These are phyloP conservation scores for Pollenia labialis DNA, from an alignment of 2,888 invertebrate species.

Conservation along the genomic window DNA sequence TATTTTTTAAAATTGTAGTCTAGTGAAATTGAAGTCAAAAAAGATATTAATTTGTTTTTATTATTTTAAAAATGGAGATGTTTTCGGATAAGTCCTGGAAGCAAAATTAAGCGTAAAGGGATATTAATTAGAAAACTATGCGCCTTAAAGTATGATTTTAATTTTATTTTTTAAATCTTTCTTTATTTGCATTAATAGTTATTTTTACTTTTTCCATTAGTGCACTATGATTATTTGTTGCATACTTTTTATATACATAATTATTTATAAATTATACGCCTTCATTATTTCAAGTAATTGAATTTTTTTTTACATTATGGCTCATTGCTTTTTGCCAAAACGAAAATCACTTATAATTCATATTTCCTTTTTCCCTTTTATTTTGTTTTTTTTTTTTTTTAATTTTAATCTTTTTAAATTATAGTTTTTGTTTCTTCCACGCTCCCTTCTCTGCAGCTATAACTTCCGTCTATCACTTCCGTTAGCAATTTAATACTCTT, in stretches of 20 bases:
- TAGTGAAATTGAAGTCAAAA: no score
- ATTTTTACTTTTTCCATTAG: not conserved
- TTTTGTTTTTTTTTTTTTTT: constrained; percentile 3
- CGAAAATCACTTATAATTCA: constrained; percentile 29
- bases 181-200: constrained; percentile 1
- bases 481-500: constrained; percentile 79
- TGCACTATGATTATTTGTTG: constrained; percentile 28
- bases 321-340: constrained; percentile 42
- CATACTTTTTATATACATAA: constrained; percentile 13
- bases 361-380: constrained; percentile 44
- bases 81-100: no score
- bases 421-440: constrained; percentile 44
- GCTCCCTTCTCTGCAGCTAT: constrained; percentile 36
- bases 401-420: constrained; percentile 68
- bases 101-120: no score
- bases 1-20: no score
- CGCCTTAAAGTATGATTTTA: no score
- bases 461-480: constrained; percentile 80
- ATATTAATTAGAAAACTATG: no score
- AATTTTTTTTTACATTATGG: constrained; percentile 53
- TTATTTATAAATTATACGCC: constrained; percentile 44
- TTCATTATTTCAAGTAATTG: constrained; percentile 30
- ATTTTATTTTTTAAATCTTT: not conserved
- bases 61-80: no score
- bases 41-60: no score